A percentile compares a stretch with the other conserved stretches of the same genome.
Evolutionary conservation across 2,797 vertebrate genomes (phyloP).

Genomic region (Helostoma temminkii): DNA sequence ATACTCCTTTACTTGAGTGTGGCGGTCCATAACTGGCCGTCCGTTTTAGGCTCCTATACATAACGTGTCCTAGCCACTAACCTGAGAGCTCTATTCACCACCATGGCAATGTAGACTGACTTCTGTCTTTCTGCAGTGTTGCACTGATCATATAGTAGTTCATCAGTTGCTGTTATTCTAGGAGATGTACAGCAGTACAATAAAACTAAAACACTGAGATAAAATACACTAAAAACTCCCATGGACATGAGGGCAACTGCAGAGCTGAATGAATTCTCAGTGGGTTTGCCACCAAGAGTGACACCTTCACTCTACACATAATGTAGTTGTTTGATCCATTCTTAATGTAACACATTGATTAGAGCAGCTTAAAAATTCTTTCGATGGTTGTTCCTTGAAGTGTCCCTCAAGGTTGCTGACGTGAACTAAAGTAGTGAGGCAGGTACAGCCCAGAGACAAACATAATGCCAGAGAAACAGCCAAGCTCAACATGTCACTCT

Average conservation of each 20-base stretch:
- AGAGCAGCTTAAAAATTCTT: constrained; percentile 4
- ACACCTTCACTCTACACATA: background rate
- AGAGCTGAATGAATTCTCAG: too few species aligned
- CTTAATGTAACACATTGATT: constrained; percentile 18
- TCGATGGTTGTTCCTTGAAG: background rate
- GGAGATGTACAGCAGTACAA: background rate
- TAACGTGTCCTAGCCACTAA: too few species aligned
- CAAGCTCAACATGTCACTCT: constrained; percentile 64
- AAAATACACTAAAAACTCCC: constrained; percentile 1
- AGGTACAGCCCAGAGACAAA: constrained; percentile 47
- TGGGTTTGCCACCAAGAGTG: background rate
- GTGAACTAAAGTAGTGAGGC: constrained; percentile 29
- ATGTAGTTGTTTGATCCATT: constrained; percentile 10
- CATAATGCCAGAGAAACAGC: constrained; percentile 43
- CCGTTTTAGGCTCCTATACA: too few species aligned
- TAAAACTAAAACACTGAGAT: background rate
- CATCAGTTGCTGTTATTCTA: background rate
- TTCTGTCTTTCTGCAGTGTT: background rate
- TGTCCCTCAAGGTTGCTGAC: constrained; percentile 25
- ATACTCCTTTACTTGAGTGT: too few species aligned
- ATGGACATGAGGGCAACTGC: too few species aligned
- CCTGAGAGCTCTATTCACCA: too few species aligned
- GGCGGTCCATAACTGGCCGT: too few species aligned
- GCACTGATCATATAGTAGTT: background rate
- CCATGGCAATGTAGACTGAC: too few species aligned